These are phyloP conservation scores for Hoplias malabaricus DNA, from an alignment of 2,113 vertebrate genomes.

Conservation along the genomic window DNA sequence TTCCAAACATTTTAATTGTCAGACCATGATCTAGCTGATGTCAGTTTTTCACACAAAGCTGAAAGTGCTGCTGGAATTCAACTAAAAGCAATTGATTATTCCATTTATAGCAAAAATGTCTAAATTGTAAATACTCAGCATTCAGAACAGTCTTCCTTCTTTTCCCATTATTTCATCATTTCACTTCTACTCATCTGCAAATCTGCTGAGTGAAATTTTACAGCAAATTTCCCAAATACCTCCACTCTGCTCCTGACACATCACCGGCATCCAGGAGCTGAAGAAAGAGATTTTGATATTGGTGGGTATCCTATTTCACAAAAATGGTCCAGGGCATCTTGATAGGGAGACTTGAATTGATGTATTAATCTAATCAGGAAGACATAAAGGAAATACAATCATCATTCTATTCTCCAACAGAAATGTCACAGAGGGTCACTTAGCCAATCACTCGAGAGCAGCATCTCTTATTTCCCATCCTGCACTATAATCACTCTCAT, in stretches of 20 bases:
- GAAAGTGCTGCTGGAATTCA: background rate
- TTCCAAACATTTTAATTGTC: too few relatives aligned
- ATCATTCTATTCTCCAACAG: constrained; percentile 59
- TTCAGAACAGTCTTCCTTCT: background rate
- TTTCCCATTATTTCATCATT: background rate
- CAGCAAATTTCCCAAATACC: constrained; percentile 1
- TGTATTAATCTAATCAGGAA: constrained; percentile 77
- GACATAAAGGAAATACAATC: constrained; percentile 64
- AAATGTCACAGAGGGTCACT: constrained; percentile 68
- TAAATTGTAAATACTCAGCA: background rate
- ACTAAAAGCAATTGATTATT: background rate
- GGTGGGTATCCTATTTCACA: constrained; percentile 68
- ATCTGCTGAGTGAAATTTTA: constrained; percentile 1
- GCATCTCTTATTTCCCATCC: constrained; percentile 67
- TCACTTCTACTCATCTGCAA: constrained; percentile 13
- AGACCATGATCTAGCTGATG: too few relatives aligned
- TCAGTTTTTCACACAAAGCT: too few relatives aligned
- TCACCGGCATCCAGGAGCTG: constrained; percentile 22
- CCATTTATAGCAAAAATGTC: background rate
- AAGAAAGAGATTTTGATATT: constrained; percentile 61
- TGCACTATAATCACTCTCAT: constrained; percentile 67
- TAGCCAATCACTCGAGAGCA: constrained; percentile 66
- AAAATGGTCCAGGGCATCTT: constrained; percentile 67
- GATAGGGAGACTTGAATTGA: constrained; percentile 64
- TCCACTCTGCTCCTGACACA: background rate